phyloP scores from a whole-genome alignment of 2,113 vertebrate species.

The Setophaga coronata region DNA sequence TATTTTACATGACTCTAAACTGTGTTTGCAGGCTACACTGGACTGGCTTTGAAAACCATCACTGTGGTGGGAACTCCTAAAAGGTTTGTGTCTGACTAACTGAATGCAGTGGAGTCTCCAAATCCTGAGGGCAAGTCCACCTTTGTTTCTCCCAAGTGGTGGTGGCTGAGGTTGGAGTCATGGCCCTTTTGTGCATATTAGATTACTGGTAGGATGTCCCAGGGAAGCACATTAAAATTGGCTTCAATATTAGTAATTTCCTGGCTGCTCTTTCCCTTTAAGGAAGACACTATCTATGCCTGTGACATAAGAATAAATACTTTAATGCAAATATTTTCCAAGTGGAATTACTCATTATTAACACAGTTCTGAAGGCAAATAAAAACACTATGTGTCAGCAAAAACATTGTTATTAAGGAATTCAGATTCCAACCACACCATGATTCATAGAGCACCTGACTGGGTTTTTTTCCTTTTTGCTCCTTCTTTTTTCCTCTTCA shows the following conservation, averaged over 20 bases:
- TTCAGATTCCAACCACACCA: background rate
- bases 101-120: background rate
- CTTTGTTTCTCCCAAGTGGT: background rate
- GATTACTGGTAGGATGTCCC: background rate
- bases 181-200: background rate
- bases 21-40: background rate
- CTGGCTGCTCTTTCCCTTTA: background rate
- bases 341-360: slow-evolving; percentile 42
- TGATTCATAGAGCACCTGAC: slow-evolving; percentile 56
- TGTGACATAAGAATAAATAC: slow-evolving; percentile 36
- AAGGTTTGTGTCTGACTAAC: background rate
- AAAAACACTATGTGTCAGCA: slow-evolving; percentile 44
- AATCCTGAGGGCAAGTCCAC: background rate
- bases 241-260: background rate
- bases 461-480: background rate
- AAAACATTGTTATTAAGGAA: slow-evolving; percentile 40
- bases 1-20: background rate
- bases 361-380: slow-evolving; percentile 35
- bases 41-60: background rate
- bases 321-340: slow-evolving; percentile 48
- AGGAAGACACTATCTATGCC: background rate
- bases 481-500: background rate
- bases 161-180: background rate
- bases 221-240: background rate
- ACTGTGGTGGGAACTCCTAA: background rate